Conservation (phyloP, 2,888 invertebrate species). For the Eupithecia subumbrata region DNA sequence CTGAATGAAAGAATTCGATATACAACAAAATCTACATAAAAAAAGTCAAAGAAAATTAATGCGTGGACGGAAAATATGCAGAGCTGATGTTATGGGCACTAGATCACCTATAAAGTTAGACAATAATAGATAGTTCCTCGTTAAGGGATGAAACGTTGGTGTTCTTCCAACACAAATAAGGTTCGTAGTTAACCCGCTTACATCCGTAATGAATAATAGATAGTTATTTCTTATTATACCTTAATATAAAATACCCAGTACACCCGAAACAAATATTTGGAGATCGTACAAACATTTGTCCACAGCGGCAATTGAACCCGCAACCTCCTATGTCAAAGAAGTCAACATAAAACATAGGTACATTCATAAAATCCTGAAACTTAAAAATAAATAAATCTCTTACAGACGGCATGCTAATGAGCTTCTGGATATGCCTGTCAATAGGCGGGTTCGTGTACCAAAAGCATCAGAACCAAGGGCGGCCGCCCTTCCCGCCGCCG, state of each 20-base stretch:
- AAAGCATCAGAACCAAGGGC: slow-evolving; percentile 78
- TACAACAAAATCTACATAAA: no score
- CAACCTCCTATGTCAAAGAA: background rate
- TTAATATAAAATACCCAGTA: background rate
- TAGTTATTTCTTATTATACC: background rate
- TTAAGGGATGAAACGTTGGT: no score
- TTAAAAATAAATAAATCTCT: slow-evolving; percentile 30
- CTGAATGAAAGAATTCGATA: no score
- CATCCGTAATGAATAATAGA: no score
- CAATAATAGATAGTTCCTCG: no score
- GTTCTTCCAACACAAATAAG: no score
- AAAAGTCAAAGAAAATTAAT: no score
- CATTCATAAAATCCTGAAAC: background rate
- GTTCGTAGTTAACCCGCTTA: no score
- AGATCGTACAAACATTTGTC: background rate
- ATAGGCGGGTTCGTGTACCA: slow-evolving; percentile 83
- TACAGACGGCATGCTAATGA: slow-evolving; percentile 84
- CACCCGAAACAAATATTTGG: background rate
- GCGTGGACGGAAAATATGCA: no score
- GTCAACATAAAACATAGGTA: background rate
- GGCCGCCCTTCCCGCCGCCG: slow-evolving; percentile 86
- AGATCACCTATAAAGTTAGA: no score
- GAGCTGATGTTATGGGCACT: no score
- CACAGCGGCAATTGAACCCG: background rate
- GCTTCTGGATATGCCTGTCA: slow-evolving; percentile 83